Evolutionary conservation across 2,888 invertebrate species (phyloP).

Genomic region (Anthophora plumipes): DNA sequence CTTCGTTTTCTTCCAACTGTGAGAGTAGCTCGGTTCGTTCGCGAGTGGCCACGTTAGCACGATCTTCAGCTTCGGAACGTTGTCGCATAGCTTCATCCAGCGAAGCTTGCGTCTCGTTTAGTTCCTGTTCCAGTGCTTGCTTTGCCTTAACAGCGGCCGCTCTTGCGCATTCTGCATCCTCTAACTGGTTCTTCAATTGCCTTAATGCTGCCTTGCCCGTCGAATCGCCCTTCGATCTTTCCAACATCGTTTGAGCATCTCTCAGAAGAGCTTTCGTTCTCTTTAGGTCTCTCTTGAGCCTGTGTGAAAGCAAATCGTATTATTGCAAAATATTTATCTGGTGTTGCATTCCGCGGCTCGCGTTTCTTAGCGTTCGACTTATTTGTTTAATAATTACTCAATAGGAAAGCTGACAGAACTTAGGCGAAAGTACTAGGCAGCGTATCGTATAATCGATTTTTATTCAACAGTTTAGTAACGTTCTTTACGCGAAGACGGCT

Average conservation of each 20-base stretch:
- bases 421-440: no score
- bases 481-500: no score
- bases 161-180: constrained; percentile 95
- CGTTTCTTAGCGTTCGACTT: no score
- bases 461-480: no score
- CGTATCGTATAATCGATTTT: no score
- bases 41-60: constrained; percentile 89
- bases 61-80: constrained; percentile 92
- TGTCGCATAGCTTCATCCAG: constrained; percentile 92
- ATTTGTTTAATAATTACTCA: no score
- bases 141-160: constrained; percentile 94
- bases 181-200: constrained; percentile 89
- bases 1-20: constrained; percentile 96
- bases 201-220: constrained; percentile 89
- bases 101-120: constrained; percentile 92
- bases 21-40: constrained; percentile 93
- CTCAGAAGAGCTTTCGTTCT: constrained; percentile 95
- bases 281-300: constrained; percentile 94
- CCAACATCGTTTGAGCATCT: constrained; percentile 96
- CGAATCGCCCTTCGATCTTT: constrained; percentile 94
- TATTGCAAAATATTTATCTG: not conserved
- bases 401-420: no score
- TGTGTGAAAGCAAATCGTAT: constrained; percentile 64
- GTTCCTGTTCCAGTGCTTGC: constrained; percentile 94
- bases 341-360: no score